Evolutionary conservation across 1,140 invertebrate genomes (phyloP).

Genomic region (Monochamus saltuarius): DNA sequence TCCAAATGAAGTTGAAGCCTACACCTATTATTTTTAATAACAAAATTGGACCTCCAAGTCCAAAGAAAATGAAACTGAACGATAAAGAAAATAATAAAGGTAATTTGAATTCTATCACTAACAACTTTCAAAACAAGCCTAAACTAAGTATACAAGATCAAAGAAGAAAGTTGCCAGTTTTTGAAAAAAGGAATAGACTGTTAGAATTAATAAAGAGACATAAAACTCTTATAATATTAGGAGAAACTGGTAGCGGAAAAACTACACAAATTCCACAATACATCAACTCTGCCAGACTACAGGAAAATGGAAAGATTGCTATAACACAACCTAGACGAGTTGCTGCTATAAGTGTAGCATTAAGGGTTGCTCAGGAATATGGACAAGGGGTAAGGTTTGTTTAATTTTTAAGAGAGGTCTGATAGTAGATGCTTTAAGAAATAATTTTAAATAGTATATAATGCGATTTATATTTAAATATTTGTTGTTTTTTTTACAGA

Average conservation of each 20-base stretch:
- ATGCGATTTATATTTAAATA: constrained; percentile 5
- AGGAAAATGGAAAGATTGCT: constrained; percentile 64
- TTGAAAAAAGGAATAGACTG: constrained; percentile 56
- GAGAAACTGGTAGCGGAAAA: constrained; percentile 89
- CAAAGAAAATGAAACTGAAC: constrained; percentile 16
- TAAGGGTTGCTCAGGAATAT: constrained; percentile 81
- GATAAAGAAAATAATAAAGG: constrained; percentile 25
- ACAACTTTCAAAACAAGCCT: constrained; percentile 33
- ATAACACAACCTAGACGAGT: constrained; percentile 90
- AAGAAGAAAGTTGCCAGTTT: constrained; percentile 56
- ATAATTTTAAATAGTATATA: neutral
- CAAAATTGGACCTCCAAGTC: constrained; percentile 34
- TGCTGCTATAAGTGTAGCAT: constrained; percentile 87
- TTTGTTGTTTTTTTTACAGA: constrained; percentile 26
- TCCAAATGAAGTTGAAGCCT: constrained; percentile 40
- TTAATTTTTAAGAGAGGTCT: neutral
- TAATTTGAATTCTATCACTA: constrained; percentile 17
- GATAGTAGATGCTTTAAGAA: neutral
- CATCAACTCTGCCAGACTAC: constrained; percentile 62
- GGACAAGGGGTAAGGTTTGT: constrained; percentile 47
- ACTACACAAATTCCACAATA: constrained; percentile 89
- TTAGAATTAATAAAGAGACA: constrained; percentile 58
- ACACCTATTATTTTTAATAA: constrained; percentile 40
- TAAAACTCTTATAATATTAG: constrained; percentile 75
- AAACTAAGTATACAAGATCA: constrained; percentile 54